Evolutionary conservation across 2,797 vertebrate species (phyloP).

Genomic region (Neosilurus hyrtlii): DNA sequence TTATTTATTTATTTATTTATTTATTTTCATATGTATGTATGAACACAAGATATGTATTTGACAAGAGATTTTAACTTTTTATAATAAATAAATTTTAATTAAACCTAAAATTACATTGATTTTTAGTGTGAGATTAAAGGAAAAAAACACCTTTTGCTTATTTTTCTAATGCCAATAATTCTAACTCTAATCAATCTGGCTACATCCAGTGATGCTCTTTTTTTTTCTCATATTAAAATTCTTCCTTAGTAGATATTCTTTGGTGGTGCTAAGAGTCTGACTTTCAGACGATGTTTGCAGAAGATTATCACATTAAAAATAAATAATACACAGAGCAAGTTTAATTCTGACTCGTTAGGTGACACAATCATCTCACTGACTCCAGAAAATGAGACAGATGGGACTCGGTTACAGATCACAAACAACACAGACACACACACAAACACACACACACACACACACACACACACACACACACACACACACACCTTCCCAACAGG

Average conservation of each 20-base stretch:
- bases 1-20: background rate
- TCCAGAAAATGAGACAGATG: constrained; percentile 8
- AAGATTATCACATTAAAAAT: too few relatives aligned
- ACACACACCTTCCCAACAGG: background rate
- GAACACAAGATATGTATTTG: background rate
- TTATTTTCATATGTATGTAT: background rate
- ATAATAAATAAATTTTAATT: background rate
- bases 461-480: constrained; percentile 7
- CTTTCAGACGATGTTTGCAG: too few relatives aligned
- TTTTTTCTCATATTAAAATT: background rate
- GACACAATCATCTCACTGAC: background rate
- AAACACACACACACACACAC: background rate
- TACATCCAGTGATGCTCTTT: background rate
- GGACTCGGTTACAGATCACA: background rate
- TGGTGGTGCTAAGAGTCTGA: background rate
- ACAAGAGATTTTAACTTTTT: background rate
- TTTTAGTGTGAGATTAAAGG: background rate
- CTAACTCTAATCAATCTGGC: background rate
- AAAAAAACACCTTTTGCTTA: background rate
- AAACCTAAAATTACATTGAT: background rate
- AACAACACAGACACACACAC: background rate
- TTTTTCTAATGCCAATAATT: background rate
- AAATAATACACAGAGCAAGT: background rate
- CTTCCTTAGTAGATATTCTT: background rate
- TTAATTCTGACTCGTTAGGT: background rate